Evolutionary conservation across 1,140 invertebrate genomes (phyloP).

Genomic region (Drosophila suzukii): DNA sequence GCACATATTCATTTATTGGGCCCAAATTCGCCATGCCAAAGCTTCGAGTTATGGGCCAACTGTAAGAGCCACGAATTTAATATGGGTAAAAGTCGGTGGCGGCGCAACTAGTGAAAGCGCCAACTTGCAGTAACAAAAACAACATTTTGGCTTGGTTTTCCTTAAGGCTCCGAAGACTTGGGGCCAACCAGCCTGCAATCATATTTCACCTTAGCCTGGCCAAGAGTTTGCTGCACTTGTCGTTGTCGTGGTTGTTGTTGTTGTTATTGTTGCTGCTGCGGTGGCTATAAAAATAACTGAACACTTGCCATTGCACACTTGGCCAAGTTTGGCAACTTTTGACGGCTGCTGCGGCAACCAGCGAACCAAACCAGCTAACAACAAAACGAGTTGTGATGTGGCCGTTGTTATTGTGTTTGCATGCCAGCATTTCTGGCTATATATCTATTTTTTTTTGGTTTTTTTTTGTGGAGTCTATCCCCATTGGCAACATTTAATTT

Average conservation of each 20-base stretch:
- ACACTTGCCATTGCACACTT: conserved; percentile 80
- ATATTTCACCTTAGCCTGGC: conserved; percentile 69
- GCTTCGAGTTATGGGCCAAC: conserved; percentile 28
- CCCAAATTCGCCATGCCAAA: conserved; percentile 20
- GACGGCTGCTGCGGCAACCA: conserved; percentile 55
- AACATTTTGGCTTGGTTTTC: conserved; percentile 30
- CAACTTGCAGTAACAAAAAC: background rate
- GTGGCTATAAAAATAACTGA: conserved; percentile 73
- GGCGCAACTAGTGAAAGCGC: conserved; percentile 44
- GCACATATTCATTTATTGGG: conserved; percentile 21
- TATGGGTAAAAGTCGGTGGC: conserved; percentile 28
- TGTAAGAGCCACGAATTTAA: conserved; percentile 18
- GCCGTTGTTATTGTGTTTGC: conserved; percentile 43
- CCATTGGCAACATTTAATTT: conserved; percentile 75
- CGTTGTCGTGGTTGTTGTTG: conserved; percentile 35
- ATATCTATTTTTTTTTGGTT: background rate
- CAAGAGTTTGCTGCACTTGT: conserved; percentile 65
- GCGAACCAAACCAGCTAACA: conserved; percentile 36
- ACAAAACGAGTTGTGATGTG: conserved; percentile 64
- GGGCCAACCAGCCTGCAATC: conserved; percentile 61
- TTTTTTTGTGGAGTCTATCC: conserved; percentile 20
- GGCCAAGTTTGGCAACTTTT: conserved; percentile 81
- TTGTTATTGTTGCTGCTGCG: conserved; percentile 33
- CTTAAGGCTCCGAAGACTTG: conserved; percentile 38
- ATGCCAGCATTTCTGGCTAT: conserved; percentile 40